phyloP scores from a whole-genome alignment of 2,888 invertebrate species.

The Panzeria rudis region DNA sequence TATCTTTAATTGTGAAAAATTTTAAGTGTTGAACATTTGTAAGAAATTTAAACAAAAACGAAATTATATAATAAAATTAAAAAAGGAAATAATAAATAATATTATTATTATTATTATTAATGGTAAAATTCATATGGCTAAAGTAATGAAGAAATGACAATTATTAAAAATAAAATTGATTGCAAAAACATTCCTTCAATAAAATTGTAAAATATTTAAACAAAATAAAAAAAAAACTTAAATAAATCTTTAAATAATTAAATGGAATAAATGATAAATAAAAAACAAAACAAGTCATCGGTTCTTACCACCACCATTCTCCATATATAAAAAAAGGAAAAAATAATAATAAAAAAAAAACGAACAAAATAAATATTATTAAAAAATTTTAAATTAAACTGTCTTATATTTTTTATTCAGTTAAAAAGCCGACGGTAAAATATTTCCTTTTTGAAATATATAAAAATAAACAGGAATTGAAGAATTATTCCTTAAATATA shows the following conservation, averaged over 20 bases:
- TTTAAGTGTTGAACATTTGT: slow-evolving; percentile 73
- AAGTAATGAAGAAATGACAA: slow-evolving; percentile 49
- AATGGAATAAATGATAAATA: slow-evolving; percentile 76
- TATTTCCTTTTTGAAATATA: neutral
- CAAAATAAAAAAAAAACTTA: slow-evolving; percentile 72
- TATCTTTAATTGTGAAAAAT: slow-evolving; percentile 68
- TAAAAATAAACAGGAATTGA: no score
- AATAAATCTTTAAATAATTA: slow-evolving; percentile 76
- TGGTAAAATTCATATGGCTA: slow-evolving; percentile 61
- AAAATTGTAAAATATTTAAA: slow-evolving; percentile 78
- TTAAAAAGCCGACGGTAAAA: slow-evolving; percentile 36
- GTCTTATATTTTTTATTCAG: slow-evolving; percentile 45
- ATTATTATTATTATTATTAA: slow-evolving; percentile 56
- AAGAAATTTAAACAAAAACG: slow-evolving; percentile 57
- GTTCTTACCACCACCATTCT: slow-evolving; percentile 71
- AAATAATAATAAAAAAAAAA: slow-evolving; percentile 38
- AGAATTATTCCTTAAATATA: no score
- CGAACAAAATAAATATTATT: slow-evolving; percentile 65
- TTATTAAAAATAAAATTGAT: slow-evolving; percentile 55
- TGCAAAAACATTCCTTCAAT: slow-evolving; percentile 78
- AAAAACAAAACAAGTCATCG: slow-evolving; percentile 74
- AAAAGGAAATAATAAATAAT: slow-evolving; percentile 35
- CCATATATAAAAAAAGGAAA: slow-evolving; percentile 44
- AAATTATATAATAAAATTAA: slow-evolving; percentile 23
- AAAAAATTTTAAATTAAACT: slow-evolving; percentile 59